Evolutionary conservation across 37 sponge, comb jelly and placozoan genomes (phyloP).

Genomic region (Hexactinellida sp.): DNA sequence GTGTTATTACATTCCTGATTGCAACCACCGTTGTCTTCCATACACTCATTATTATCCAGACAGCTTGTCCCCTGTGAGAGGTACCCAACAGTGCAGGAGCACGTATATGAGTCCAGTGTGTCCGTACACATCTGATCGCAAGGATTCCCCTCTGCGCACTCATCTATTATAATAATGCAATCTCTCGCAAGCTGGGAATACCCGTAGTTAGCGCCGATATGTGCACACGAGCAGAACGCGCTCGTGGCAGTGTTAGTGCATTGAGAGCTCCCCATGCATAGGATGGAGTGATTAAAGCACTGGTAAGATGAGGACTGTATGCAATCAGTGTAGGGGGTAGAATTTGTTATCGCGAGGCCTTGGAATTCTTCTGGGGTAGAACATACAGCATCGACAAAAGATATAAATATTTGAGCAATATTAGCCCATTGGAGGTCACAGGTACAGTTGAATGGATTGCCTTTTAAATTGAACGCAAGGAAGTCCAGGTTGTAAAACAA

Average conservation of each 20-base stretch:
- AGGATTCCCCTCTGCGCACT: not conserved
- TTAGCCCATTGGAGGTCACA: slow-evolving; percentile 5
- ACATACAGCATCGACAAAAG: not conserved
- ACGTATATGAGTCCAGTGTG: not conserved
- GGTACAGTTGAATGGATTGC: not conserved
- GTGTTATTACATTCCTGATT: not conserved
- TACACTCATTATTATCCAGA: not conserved
- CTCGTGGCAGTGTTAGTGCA: not conserved
- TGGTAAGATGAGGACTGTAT: not conserved
- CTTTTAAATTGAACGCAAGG: not conserved
- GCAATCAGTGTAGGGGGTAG: not conserved
- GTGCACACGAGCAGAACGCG: not conserved
- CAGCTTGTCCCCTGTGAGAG: not conserved
- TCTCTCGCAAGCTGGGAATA: not conserved
- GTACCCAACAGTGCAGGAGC: not conserved
- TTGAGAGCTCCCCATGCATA: slow-evolving; percentile 11
- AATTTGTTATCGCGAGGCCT: not conserved
- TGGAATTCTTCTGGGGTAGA: not conserved
- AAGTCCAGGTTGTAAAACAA: not conserved
- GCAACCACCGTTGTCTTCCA: not conserved
- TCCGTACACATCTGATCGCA: not conserved
- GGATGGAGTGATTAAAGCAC: not conserved
- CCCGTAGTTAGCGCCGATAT: not conserved
- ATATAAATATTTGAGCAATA: not conserved
- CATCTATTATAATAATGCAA: not conserved